Evolutionary conservation across 2,113 vertebrate genomes (phyloP).

Genomic region (Chascanopsetta lugubris): DNA sequence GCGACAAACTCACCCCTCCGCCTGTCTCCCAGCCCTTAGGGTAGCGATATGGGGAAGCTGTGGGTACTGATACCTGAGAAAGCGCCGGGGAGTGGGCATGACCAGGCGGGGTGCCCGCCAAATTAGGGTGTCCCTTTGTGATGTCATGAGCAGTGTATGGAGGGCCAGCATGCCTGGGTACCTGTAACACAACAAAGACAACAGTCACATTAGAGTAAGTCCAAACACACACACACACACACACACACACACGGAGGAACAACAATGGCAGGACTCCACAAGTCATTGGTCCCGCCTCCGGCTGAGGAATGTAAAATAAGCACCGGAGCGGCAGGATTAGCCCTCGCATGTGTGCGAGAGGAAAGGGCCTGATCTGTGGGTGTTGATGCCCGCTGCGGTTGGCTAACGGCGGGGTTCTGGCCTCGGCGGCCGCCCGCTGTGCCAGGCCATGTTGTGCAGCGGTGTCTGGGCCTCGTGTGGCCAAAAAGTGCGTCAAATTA

Average conservation of each 20-base stretch:
- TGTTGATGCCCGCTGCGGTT: slow-evolving; percentile 31
- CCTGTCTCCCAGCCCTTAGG: slow-evolving; percentile 81
- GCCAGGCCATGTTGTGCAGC: slow-evolving; percentile 29
- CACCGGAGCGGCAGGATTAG: slow-evolving; percentile 42
- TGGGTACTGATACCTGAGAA: slow-evolving; percentile 90
- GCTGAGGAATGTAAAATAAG: slow-evolving; percentile 60
- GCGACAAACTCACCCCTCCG: slow-evolving; percentile 76
- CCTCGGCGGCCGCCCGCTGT: slow-evolving; percentile 28
- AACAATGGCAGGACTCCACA: slow-evolving; percentile 36
- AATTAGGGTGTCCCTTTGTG: slow-evolving; percentile 93
- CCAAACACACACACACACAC: slow-evolving; percentile 5
- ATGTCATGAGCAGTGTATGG: slow-evolving; percentile 93
- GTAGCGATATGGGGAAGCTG: slow-evolving; percentile 78
- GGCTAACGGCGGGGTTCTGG: slow-evolving; percentile 23
- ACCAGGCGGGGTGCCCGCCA: slow-evolving; percentile 92
- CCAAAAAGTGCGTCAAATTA: slow-evolving; percentile 50
- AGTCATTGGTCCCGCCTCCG: slow-evolving; percentile 49
- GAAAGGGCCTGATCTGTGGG: slow-evolving; percentile 41
- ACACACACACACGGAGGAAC: background rate
- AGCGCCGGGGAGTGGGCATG: slow-evolving; percentile 93
- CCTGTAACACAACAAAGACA: slow-evolving; percentile 71
- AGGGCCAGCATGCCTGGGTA: slow-evolving; percentile 91
- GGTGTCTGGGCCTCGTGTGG: slow-evolving; percentile 37
- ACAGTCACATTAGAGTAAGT: background rate
- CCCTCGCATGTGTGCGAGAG: slow-evolving; percentile 42